Evolutionary conservation across 2,888 invertebrate genomes (phyloP), one percentile per base, ranked within the genome.

Genomic region (Acanthosepion lycidas): DNA sequence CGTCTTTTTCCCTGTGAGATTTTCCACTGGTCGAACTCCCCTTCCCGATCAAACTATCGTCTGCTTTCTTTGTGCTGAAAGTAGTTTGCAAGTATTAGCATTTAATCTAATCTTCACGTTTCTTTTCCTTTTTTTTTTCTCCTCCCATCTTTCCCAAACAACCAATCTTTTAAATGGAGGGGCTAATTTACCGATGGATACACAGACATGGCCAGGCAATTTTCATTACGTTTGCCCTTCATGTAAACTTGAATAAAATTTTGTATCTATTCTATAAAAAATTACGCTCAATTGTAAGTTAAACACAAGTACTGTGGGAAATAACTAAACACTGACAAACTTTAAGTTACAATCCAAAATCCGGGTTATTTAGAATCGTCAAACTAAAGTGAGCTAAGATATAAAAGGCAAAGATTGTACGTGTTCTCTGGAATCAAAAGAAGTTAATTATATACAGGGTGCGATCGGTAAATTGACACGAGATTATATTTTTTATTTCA

Each of bases 21-120:
- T 78, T 78, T 78, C 78, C 33, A 78, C 78, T 23, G n/a, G n/a
- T 78, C 33, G n/a, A 33, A 12, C n/a, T 33, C n/a, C 6, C 26
- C 78, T 15, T n/a, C n/a, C 78, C 78, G 78, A 15, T 78, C 78
- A 78, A n/a, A 33, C n/a, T 33, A 78, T 78, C 78, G 78, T n/a
- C 78, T 78, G 78, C 78, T 78, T 78, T 78, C 78, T 78, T 78
- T 78, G 78, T 78, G 78, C n/a, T 15, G n/a, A 78, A 78, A n/a
- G 78, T 78, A 33, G n/a, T 78, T 78, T 33, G 78, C 78, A 78
- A n/a, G 78, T n/a, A 78, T 78, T 78, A n/a, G n/a, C 33, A 15
- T 78, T 78, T 78, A 78, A 78, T 78, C n/a, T 78, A 78, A 33
- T 78, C 78, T n/a, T 15, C 78, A 59, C 23, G 42, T 42, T 42